These are phyloP conservation scores for Penaeus chinensis DNA, from an alignment of 1,140 invertebrate species.

Conservation along the genomic window DNA sequence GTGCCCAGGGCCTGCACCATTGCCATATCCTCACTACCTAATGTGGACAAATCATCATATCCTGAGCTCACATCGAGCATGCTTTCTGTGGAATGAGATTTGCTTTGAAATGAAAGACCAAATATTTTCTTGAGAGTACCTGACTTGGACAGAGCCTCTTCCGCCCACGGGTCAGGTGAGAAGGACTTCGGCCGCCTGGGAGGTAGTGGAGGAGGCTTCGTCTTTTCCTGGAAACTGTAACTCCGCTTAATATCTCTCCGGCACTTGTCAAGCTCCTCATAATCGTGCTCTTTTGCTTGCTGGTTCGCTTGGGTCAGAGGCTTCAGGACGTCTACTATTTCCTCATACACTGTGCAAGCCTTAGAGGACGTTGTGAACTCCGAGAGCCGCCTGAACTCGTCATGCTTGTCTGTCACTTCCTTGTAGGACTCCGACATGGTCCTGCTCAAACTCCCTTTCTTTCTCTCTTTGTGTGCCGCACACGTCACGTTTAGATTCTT, in stretches of 20 bases:
- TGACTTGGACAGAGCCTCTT: constrained; percentile 57
- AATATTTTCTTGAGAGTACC: constrained; percentile 61
- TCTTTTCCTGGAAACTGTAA: constrained; percentile 64
- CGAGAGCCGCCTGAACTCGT: constrained; percentile 56
- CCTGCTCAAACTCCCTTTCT: constrained; percentile 45
- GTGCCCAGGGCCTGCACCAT: constrained; percentile 63
- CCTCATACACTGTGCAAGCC: constrained; percentile 62
- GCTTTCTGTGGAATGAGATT: constrained; percentile 63
- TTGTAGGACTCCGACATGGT: constrained; percentile 64
- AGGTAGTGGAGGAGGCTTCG: constrained; percentile 62
- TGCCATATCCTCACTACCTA: constrained; percentile 61
- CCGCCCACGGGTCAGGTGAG: constrained; percentile 63
- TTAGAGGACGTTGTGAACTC: constrained; percentile 52
- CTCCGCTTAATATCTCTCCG: constrained; percentile 63
- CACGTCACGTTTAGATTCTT: constrained; percentile 56
- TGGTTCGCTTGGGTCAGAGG: constrained; percentile 52
- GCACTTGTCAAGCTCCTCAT: constrained; percentile 63
- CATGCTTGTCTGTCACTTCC: constrained; percentile 60
- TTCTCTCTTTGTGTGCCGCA: constrained; percentile 48
- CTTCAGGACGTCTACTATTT: constrained; percentile 62
- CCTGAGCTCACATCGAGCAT: constrained; percentile 62
- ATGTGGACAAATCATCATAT: constrained; percentile 51
- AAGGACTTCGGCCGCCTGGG: constrained; percentile 62
- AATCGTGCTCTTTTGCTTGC: constrained; percentile 60
- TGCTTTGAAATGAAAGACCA: constrained; percentile 61